A percentile compares a stretch with the other conserved stretches of the same genome.
phyloP scores from a whole-genome alignment of 2,797 vertebrate genomes.

The Taenioides sp. region DNA sequence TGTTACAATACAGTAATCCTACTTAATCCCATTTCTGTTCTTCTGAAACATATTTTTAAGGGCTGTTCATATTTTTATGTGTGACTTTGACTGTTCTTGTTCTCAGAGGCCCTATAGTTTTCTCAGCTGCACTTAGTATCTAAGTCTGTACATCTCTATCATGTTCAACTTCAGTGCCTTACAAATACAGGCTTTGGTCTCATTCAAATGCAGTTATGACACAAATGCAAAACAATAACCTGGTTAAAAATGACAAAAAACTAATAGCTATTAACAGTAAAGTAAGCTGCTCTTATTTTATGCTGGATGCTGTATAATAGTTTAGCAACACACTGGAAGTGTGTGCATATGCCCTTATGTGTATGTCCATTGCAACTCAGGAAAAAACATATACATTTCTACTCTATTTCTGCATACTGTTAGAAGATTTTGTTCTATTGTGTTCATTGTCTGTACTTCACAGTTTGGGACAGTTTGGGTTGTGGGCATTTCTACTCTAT shows the following conservation, averaged over 20 bases:
- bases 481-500: constrained; percentile 13
- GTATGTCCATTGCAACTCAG: constrained; percentile 50
- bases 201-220: constrained; percentile 55
- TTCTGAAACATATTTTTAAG: constrained; percentile 27
- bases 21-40: constrained; percentile 7
- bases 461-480: not conserved
- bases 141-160: constrained; percentile 34
- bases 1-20: not conserved
- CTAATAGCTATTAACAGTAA: constrained; percentile 48
- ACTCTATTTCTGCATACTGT: constrained; percentile 13
- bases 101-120: constrained; percentile 15
- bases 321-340: constrained; percentile 25
- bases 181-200: constrained; percentile 59
- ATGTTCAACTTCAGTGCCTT: constrained; percentile 74
- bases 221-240: constrained; percentile 39
- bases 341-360: constrained; percentile 19
- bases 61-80: constrained; percentile 26
- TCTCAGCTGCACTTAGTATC: constrained; percentile 35
- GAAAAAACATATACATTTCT: constrained; percentile 34
- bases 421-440: not conserved
- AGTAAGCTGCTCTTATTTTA: constrained; percentile 63
- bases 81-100: constrained; percentile 30
- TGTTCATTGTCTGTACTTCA: not conserved
- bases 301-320: constrained; percentile 28
- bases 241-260: constrained; percentile 51